Conservation (phyloP, 2,888 invertebrate species). For the Scaptomyza polygonia region DNA sequence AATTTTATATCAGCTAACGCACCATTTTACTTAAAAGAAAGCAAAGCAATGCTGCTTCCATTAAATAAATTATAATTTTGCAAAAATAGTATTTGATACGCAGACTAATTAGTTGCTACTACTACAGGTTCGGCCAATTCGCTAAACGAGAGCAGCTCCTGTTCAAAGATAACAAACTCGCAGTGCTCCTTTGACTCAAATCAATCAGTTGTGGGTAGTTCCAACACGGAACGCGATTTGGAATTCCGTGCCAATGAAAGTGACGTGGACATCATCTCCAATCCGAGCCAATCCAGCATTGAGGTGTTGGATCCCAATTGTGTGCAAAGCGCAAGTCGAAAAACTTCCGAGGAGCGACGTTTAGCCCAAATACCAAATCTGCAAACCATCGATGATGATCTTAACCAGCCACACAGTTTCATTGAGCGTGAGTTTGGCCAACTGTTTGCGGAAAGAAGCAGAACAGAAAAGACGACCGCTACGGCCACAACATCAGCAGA, state of each 20-base stretch:
- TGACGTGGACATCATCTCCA: slow-evolving; percentile 89
- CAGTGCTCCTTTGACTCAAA: slow-evolving; percentile 84
- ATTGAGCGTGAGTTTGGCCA: slow-evolving; percentile 69
- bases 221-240: slow-evolving; percentile 81
- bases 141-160: slow-evolving; percentile 84
- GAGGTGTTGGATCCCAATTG: slow-evolving; percentile 86
- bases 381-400: slow-evolving; percentile 84
- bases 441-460: slow-evolving; percentile 27
- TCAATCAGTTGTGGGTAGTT: slow-evolving; percentile 84
- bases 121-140: slow-evolving; percentile 84
- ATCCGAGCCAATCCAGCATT: slow-evolving; percentile 90
- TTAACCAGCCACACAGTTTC: slow-evolving; percentile 61
- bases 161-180: slow-evolving; percentile 83
- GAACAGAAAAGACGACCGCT: neutral
- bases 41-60: slow-evolving; percentile 62
- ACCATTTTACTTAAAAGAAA: slow-evolving; percentile 32
- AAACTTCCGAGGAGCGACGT: slow-evolving; percentile 85
- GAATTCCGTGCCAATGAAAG: slow-evolving; percentile 85
- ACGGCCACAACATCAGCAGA: slow-evolving; percentile 8
- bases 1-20: slow-evolving; percentile 34
- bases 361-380: slow-evolving; percentile 84
- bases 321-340: slow-evolving; percentile 70
- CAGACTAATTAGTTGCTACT: slow-evolving; percentile 14
- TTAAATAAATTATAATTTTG: slow-evolving; percentile 31
- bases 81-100: neutral